Conservation (phyloP, 1,140 invertebrate species). For the Lasioglossum albipes region DNA sequence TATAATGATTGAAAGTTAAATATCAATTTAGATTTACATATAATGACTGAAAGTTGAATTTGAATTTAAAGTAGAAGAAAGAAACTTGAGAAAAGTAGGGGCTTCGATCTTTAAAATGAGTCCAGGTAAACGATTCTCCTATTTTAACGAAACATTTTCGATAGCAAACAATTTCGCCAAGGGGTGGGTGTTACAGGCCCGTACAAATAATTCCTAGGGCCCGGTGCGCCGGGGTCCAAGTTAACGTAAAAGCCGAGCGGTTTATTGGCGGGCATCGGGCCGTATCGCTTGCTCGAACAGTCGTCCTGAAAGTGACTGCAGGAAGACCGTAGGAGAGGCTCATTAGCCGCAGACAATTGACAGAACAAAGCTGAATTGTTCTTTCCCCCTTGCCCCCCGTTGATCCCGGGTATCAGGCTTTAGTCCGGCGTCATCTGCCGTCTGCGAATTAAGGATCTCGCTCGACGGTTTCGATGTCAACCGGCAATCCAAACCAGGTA, state of each 20-base stretch:
- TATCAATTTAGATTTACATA: no score
- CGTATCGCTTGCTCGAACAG: constrained; percentile 30
- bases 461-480: constrained; percentile 42
- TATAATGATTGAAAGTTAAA: no score
- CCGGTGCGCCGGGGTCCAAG: neutral
- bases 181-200: no score
- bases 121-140: no score
- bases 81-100: no score
- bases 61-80: no score
- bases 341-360: constrained; percentile 61
- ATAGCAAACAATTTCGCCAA: no score
- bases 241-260: constrained; percentile 43
- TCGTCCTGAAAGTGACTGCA: constrained; percentile 17
- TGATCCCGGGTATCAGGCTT: neutral
- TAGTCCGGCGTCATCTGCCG: constrained; percentile 32
- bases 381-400: neutral
- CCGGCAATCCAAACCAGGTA: constrained; percentile 48
- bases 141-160: no score
- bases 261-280: constrained; percentile 62
- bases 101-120: no score
- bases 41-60: no score
- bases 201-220: no score
- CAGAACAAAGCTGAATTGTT: constrained; percentile 64
- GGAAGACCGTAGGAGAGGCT: constrained; percentile 54
- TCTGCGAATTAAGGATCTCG: constrained; percentile 44